Base-by-base conservation (phyloP, 2,797 vertebrate genomes). In the Gymnoscopelus microlampas region DNA sequence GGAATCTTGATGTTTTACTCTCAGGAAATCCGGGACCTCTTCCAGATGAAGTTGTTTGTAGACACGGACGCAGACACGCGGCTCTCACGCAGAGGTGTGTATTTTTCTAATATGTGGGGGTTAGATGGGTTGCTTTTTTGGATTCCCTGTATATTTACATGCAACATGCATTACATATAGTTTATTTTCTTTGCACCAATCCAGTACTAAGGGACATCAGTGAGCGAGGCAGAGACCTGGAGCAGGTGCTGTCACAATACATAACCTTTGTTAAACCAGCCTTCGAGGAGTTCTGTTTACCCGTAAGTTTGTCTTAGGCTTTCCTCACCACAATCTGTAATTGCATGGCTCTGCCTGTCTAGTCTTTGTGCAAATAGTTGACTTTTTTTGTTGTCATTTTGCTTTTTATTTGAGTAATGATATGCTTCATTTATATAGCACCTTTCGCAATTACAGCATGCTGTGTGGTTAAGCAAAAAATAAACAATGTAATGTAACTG, bases 41-140 rank as follows among this genome's bases (percentile, higher is more conserved):
- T 99, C 88, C 97, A 97, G 87, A 98, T 99, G 98, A 99, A 98
- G 83, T 95, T 99, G 26, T 99, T 99, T 2, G 98, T 99, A 57
- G 97, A 99, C 90, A 99, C 97, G 0, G 98, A 99, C 0, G 95
- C 97, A 0, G 97, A 99, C 86, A 99, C 97, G 0, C 93, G 97
- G 26, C 96, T 99, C 32, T 98, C 97, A 1, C 95, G 97, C 74
- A 93, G 93, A 93, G 92, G 93, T 94, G 60, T 12, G 50, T 64
- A 44, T 26, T 8, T 44, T 10, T 9, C 9, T 44, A 44, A 54
- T 4, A 61, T 65, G 84, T 78, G 56, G 19, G 7, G 8, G 55
- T 57, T n/a, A 5, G 23, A 10, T 15, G 55, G 32, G 19, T 29
- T 57, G 55, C 15, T 6, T 7, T 13, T 4, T 26, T 6, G 10